Evolutionary conservation across 2,888 invertebrate species (phyloP), one percentile per base, ranked within the genome.

Genomic region (Crioceris asparagi): DNA sequence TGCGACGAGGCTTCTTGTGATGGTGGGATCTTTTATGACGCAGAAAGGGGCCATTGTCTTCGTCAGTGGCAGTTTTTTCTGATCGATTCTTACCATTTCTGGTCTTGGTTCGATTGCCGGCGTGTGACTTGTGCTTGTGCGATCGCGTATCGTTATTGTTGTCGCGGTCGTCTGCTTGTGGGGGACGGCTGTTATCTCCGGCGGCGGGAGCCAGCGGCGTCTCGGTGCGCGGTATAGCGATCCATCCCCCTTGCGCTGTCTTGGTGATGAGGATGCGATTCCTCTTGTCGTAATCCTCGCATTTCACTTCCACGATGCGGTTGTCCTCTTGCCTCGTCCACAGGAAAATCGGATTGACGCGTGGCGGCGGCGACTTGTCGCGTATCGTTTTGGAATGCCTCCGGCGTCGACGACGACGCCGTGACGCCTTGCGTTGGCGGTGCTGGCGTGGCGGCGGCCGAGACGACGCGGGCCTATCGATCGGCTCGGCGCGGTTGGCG

Each of bases 281-380:
- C 41, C 83, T 71, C 61, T 81, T 77, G 69, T 87, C 86, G 71
- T 86, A 86, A 62, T 87, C 86, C 65, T 87, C 87, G 68, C 85
- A 85, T 64, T 79, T 77, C 53, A 87, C 85, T 65, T 83, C 82
- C 59, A 83, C 78, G 63, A 87, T 84, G 60, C 75, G 75, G 45
- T 82, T 81, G 65, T 84, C 81, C 52, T 75, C 75, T 62, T 83
- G 83, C 59, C 81, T 79, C 45, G 83, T 82, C 85, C 86, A 87
- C 50, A 87, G 72, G 65, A 87, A 87, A 48, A 87, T 81, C 49
- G 86, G 86, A 58, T 83, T 82, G 51, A 84, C 77, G 41, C 78
- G 75, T 54, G 66, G 67, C 58, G 70, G 60, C 29, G 55, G 57
- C 35, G 58, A 54, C 39, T 53, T 47, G 42, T 49, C 46, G 36